Percentiles rank a stretch among this genome's conserved stretches.
Conservation (phyloP, 2,888 invertebrate genomes). For the Oscheius myriophilus region DNA sequence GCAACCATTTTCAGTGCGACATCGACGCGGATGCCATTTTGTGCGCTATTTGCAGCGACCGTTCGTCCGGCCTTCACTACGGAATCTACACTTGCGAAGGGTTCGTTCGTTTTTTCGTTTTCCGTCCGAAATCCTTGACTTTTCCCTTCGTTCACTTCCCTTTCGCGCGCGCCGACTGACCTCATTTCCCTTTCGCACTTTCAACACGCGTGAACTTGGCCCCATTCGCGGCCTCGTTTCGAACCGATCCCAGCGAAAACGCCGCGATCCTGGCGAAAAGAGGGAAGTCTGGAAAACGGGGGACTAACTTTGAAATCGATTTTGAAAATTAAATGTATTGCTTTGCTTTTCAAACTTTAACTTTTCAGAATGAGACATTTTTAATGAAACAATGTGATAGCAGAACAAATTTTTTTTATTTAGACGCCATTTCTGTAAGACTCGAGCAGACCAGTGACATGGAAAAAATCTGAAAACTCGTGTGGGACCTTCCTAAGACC, state of each 20-base stretch:
- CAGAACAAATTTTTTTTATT: too few relatives aligned
- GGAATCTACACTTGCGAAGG: constrained; percentile 99
- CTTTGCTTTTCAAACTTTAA: too few relatives aligned
- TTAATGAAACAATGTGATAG: too few relatives aligned
- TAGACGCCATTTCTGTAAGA: too few relatives aligned
- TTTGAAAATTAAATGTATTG: too few relatives aligned
- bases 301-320: too few relatives aligned
- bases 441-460: too few relatives aligned
- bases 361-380: too few relatives aligned
- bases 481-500: too few relatives aligned
- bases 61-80: constrained; percentile 95
- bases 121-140: constrained; percentile 19
- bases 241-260: constrained; percentile 15
- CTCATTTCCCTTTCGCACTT: constrained; percentile 29
- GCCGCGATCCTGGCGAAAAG: background rate
- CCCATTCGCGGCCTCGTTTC: constrained; percentile 23
- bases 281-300: background rate
- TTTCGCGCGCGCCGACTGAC: constrained; percentile 14
- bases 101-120: constrained; percentile 73
- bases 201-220: constrained; percentile 29
- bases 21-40: constrained; percentile 73
- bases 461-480: too few relatives aligned
- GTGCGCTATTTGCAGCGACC: constrained; percentile 98
- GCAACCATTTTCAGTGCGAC: constrained; percentile 16
- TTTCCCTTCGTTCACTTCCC: constrained; percentile 13